Conservation (phyloP, 2,113 vertebrate genomes). For the Syngnathoides biaculeatus region DNA sequence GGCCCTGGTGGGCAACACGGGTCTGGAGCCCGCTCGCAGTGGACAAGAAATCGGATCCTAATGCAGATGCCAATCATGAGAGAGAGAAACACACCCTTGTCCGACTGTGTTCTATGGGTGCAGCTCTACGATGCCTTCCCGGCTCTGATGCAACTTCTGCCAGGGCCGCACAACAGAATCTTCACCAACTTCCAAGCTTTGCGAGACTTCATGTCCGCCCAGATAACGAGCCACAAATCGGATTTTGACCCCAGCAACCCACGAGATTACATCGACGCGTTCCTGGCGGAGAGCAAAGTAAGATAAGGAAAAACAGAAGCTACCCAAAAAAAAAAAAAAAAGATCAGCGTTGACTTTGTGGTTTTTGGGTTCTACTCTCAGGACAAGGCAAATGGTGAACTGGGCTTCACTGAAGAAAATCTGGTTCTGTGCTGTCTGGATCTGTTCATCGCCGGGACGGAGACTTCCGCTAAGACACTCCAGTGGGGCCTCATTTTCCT, state of each 20-base stretch:
- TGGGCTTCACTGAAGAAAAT: slow-evolving; percentile 76
- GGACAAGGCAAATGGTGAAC: slow-evolving; percentile 13
- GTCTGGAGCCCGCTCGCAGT: background rate
- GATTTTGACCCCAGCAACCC: slow-evolving; percentile 71
- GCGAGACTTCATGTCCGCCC: slow-evolving; percentile 48
- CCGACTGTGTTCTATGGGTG: background rate
- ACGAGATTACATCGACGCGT: slow-evolving; percentile 81
- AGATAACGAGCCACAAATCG: slow-evolving; percentile 73
- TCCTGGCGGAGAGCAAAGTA: slow-evolving; percentile 78
- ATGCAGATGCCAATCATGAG: background rate
- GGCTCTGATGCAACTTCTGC: slow-evolving; percentile 71
- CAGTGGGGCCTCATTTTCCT: slow-evolving; percentile 87
- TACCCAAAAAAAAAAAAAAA: background rate
- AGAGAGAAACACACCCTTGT: background rate
- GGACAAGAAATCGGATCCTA: background rate
- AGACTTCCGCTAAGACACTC: slow-evolving; percentile 84
- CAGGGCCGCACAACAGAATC: slow-evolving; percentile 75
- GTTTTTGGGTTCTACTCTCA: slow-evolving; percentile 14
- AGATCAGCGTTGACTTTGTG: background rate
- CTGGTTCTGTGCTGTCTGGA: slow-evolving; percentile 81
- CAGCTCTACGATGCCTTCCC: slow-evolving; percentile 79
- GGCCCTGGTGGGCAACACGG: too few species aligned
- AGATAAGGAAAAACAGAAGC: background rate
- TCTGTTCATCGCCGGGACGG: slow-evolving; percentile 87
- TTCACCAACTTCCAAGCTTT: slow-evolving; percentile 58